Percentiles rank a stretch among this genome's conserved stretches.
These are phyloP conservation scores for Epicauta chinensis DNA, from an alignment of 1,140 invertebrate species.

Conservation along the genomic window DNA sequence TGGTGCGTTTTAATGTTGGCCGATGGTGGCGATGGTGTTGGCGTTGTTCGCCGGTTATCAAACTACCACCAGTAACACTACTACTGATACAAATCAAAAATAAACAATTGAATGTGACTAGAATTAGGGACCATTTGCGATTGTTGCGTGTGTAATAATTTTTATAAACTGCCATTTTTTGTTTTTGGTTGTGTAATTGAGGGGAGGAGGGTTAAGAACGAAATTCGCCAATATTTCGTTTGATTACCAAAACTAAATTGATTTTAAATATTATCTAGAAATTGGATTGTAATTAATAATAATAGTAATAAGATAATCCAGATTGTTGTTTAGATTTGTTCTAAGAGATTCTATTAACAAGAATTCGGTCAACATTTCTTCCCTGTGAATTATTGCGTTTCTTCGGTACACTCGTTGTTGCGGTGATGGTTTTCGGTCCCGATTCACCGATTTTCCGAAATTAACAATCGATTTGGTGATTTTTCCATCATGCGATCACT, in stretches of 20 bases:
- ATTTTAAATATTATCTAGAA: background rate
- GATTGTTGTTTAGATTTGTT: background rate
- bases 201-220: constrained; percentile 8
- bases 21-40: constrained; percentile 25
- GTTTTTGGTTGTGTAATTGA: constrained; percentile 10
- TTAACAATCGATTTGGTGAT: too few relatives aligned
- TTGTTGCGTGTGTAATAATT: constrained; percentile 23
- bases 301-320: background rate
- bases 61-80: background rate
- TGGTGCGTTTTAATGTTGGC: too few relatives aligned
- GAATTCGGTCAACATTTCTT: background rate
- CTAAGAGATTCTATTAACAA: too few relatives aligned
- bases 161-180: constrained; percentile 29
- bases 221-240: background rate
- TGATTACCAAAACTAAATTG: background rate
- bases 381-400: too few relatives aligned
- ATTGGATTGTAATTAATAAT: background rate
- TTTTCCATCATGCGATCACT: too few relatives aligned
- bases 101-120: too few relatives aligned
- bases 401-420: too few relatives aligned
- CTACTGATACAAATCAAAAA: background rate
- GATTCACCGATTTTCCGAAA: too few relatives aligned
- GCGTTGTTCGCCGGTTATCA: constrained; percentile 16
- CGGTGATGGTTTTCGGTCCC: too few relatives aligned
- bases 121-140: too few relatives aligned